These are phyloP conservation scores for Lordiphosa andalusiaca DNA, from an alignment of 2,888 invertebrate genomes.

Conservation along the genomic window DNA sequence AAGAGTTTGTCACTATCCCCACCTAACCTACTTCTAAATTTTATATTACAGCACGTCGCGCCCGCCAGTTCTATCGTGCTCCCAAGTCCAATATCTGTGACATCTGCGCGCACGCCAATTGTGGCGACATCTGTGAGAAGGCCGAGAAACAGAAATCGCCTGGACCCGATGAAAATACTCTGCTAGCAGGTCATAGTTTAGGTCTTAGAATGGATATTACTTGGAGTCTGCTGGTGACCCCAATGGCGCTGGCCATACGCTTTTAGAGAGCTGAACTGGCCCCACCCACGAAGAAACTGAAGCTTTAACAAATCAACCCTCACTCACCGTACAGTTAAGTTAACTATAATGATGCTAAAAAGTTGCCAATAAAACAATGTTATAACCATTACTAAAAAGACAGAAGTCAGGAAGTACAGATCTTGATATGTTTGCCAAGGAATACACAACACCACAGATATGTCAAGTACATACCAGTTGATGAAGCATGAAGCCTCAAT, in stretches of 20 bases:
- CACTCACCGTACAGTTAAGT: constrained; percentile 62
- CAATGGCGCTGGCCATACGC: constrained; percentile 16
- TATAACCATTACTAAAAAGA: constrained; percentile 62
- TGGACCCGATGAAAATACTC: constrained; percentile 51
- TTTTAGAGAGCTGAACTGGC: constrained; percentile 13
- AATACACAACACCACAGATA: no score
- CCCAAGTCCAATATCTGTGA: constrained; percentile 88
- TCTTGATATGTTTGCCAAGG: no score
- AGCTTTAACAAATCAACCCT: constrained; percentile 62
- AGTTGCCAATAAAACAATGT: constrained; percentile 58
- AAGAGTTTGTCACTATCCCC: background rate
- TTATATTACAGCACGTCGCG: constrained; percentile 85
- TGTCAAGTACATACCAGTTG: no score
- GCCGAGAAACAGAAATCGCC: constrained; percentile 76
- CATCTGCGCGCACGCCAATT: constrained; percentile 87
- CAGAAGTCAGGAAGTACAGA: no score
- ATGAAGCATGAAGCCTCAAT: no score
- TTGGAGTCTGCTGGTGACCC: constrained; percentile 4
- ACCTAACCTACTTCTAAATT: no score
- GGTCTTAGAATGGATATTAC: constrained; percentile 5
- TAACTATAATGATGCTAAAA: constrained; percentile 55
- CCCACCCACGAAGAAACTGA: constrained; percentile 36
- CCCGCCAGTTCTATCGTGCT: constrained; percentile 90
- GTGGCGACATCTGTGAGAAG: constrained; percentile 77
- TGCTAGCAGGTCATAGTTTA: constrained; percentile 42